These are phyloP conservation scores for Leptinotarsa rubiginosa DNA, from an alignment of 2,888 invertebrate genomes.

Conservation along the genomic window DNA sequence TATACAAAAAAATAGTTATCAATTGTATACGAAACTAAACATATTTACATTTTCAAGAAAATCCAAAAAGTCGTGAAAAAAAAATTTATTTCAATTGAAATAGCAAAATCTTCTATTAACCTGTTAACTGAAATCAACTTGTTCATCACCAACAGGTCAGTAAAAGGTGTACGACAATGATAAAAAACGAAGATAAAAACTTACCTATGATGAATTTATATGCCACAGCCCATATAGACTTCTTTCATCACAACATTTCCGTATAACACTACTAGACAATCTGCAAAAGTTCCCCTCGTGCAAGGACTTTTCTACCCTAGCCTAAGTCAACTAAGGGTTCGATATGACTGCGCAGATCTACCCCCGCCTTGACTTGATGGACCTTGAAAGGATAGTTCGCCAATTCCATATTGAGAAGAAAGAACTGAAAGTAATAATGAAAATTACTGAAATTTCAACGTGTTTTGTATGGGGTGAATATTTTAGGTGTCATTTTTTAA, in stretches of 20 bases:
- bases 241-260: conserved; percentile 38
- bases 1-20: no score
- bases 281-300: conserved; percentile 44
- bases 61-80: no score
- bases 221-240: conserved; percentile 31
- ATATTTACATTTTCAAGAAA: no score
- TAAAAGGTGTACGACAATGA: not conserved
- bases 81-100: not conserved
- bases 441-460: conserved; percentile 1
- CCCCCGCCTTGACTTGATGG: conserved; percentile 37
- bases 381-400: conserved; percentile 45
- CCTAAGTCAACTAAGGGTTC: conserved; percentile 52
- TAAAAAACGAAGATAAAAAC: conserved; percentile 18
- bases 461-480: not conserved
- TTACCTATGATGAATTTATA: conserved; percentile 32
- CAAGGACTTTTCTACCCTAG: conserved; percentile 47
- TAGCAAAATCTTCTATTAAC: not conserved
- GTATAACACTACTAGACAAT: conserved; percentile 39
- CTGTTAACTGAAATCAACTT: not conserved
- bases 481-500: not conserved
- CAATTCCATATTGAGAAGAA: conserved; percentile 35
- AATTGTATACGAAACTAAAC: no score
- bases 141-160: not conserved
- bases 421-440: not conserved
- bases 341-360: conserved; percentile 48